Evolutionary conservation across 1,140 invertebrate species (phyloP), one percentile per base, ranked within the genome.

Genomic region (Drosophila insularis): DNA sequence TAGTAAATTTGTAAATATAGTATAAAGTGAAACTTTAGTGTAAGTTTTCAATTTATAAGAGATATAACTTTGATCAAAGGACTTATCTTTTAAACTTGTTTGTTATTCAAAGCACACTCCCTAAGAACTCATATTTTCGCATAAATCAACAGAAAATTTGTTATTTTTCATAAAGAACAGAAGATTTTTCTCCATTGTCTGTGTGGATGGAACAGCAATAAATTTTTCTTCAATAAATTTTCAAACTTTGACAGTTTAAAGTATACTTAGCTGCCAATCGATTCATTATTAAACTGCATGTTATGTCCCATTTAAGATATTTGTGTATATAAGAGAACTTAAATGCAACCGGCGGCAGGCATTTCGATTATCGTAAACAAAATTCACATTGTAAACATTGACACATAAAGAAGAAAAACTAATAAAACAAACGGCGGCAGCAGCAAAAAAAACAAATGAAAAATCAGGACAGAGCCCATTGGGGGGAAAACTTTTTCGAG

Each of bases 401-500:
- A 21, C 40, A 43, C 60, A 59, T 46, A 54, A n/a, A 60, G 27
- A 35, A 35, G 35, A n/a, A 61, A 50, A 61, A 68, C 31, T 64
- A 63, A 50, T 35, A 46, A 19, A 14, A 60, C 19, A 46, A 53
- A 73, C 61, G 69, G 69, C 10, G 19, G 65, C 27, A 2, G 4
- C 2, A 2, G 70, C 61, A 54, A 66, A 74, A 46, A 46, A 46
- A 50, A 50, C 17, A 50, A 50, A 50, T 50, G 43, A 8, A 50
- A 21, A 50, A 50, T 19, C 17, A 11, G 11, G 27, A 50, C 59
- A 80, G 40, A 71, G 61, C 43, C 43, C 61, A 77, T 61, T 68
- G 81, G 77, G 80, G 77, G 69, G 85, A 84, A 66, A 85, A 71
- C 63, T 70, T 68, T 77, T 75, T 71, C 77, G 71, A 50, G 43